A percentile compares a stretch with the other conserved stretches of the same genome.
These are phyloP conservation scores for Platypus cylindrus DNA, from an alignment of 2,888 invertebrate genomes.

Conservation along the genomic window DNA sequence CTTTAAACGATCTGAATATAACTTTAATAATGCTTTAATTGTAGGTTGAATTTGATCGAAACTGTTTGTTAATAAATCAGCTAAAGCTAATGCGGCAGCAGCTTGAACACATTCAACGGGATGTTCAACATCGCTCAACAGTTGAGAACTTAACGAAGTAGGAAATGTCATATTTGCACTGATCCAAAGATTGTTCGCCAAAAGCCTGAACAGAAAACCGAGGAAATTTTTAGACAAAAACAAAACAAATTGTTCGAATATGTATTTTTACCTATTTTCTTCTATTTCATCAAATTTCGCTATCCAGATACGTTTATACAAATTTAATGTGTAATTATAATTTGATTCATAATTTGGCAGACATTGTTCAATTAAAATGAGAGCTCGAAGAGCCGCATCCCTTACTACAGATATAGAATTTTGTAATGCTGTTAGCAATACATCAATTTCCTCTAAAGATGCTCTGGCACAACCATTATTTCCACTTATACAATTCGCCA, in stretches of 20 bases:
- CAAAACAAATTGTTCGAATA: background rate
- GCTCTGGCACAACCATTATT: constrained; percentile 49
- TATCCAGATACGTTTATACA: constrained; percentile 68
- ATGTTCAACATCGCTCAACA: constrained; percentile 64
- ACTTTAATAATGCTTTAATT: constrained; percentile 51
- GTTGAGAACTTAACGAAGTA: constrained; percentile 39
- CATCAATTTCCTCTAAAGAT: constrained; percentile 56
- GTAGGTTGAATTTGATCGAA: constrained; percentile 41
- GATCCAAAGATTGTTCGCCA: constrained; percentile 53
- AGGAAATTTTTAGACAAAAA: background rate
- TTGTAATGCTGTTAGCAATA: constrained; percentile 66
- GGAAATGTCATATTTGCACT: constrained; percentile 40
- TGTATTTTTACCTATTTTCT: constrained; percentile 49
- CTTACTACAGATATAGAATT: constrained; percentile 58
- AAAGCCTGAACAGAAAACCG: constrained; percentile 30
- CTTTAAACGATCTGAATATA: constrained; percentile 65
- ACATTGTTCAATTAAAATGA: constrained; percentile 48
- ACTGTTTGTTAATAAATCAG: constrained; percentile 48
- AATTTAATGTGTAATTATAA: constrained; percentile 43
- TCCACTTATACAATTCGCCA: constrained; percentile 63
- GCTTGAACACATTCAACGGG: constrained; percentile 71
- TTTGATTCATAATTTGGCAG: constrained; percentile 50
- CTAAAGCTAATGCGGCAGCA: constrained; percentile 70
- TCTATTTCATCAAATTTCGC: constrained; percentile 68
- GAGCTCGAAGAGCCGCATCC: constrained; percentile 65